These are phyloP conservation scores for Eilema sororculum DNA, from an alignment of 2,888 invertebrate species.

Conservation along the genomic window DNA sequence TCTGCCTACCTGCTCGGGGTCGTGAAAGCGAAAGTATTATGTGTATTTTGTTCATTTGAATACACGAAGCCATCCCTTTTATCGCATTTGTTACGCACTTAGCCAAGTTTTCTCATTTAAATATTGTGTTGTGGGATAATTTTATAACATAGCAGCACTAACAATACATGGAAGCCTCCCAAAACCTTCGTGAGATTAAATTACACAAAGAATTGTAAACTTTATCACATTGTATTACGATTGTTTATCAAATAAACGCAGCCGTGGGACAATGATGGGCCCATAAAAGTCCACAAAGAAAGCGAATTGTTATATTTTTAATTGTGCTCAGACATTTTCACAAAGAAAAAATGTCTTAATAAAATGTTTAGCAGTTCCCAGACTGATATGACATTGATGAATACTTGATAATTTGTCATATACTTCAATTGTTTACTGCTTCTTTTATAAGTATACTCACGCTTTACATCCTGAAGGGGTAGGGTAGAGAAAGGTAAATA, in stretches of 20 bases:
- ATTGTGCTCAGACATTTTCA: slow-evolving; percentile 35
- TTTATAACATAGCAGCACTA: slow-evolving; percentile 16
- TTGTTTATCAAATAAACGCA: slow-evolving; percentile 15
- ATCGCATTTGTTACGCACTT: neutral
- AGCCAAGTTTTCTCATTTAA: neutral
- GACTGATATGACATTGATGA: slow-evolving; percentile 17
- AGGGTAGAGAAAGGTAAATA: neutral
- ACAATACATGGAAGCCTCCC: slow-evolving; percentile 25
- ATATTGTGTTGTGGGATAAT: slow-evolving; percentile 1
- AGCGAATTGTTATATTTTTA: slow-evolving; percentile 40
- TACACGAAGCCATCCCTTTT: neutral
- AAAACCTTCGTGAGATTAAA: slow-evolving; percentile 37
- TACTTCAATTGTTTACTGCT: slow-evolving; percentile 2
- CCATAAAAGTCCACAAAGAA: slow-evolving; percentile 35
- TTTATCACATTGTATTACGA: slow-evolving; percentile 18
- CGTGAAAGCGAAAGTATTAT: neutral
- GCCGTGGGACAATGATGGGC: slow-evolving; percentile 24
- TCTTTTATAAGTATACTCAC: neutral
- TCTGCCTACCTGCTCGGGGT: no score
- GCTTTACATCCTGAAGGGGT: neutral
- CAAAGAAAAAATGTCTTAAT: slow-evolving; percentile 27
- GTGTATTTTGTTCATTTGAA: neutral
- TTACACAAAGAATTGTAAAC: slow-evolving; percentile 28
- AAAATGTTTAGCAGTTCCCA: slow-evolving; percentile 33
- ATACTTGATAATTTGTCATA: slow-evolving; percentile 7